Base-by-base conservation (phyloP, 2,797 vertebrate species). In the Chiroxiphia lanceolata region DNA sequence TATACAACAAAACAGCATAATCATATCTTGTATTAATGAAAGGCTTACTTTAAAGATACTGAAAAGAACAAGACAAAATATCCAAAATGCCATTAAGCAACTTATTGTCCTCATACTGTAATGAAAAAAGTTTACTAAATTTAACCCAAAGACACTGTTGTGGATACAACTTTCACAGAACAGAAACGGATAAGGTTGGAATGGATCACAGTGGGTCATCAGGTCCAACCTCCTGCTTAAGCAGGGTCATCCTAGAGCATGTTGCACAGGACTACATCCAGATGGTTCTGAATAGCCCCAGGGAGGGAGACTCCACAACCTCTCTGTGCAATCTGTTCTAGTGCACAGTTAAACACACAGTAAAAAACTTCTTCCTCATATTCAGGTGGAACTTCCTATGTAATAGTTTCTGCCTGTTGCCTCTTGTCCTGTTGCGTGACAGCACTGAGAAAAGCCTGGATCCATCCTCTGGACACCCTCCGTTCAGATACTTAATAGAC, bases 161-260 rank as follows among this genome's bases (percentile, higher is more conserved):
- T 50, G 11, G 20, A 33, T 38, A 20, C 10, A 65, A 12, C 4
- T 61, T 80, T n/a, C 14, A n/a, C 2, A 68, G 25, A 68, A 50
- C 25, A 68, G 26, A 69, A 69, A 26, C 11, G 7, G 20, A 4
- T 63, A 31, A 48, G 23, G 15, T 9, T 50, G 61, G 25, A 68
- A 63, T 3, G 15, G 10, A 38, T 2, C 10, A 26, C 23, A 48
- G 15, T 0, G 15, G 2, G 3, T 38, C 19, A 22, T 38, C 13
- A 21, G 17, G 4, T 74, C 47, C 34, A 48, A 42, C 19, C 1
- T 9, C 6, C 12, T 56, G 23, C 20, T 50, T 20, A 38, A 21
- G 10, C 27, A 61, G 21, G 13, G 42, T 53, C 5, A n/a, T 54
- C 22, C 27, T 2, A 44, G 33, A 50, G 8, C 33, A 63, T 2